Evolutionary conservation across 2,113 vertebrate species (phyloP).

Genomic region (Thermophis baileyi): DNA sequence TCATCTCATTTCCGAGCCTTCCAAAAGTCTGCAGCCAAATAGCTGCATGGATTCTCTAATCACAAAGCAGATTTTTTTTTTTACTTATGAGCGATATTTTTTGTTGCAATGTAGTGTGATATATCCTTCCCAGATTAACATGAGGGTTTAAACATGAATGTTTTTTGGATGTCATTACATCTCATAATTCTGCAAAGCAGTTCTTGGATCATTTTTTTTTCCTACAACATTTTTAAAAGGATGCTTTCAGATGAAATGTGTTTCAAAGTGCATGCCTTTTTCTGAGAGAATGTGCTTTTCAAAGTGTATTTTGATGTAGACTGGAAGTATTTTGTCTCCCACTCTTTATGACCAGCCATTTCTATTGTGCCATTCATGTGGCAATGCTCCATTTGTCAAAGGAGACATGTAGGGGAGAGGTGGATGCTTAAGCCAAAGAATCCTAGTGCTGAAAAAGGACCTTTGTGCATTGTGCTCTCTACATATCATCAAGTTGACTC

Average conservation of each 20-base stretch:
- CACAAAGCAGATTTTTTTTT: not conserved
- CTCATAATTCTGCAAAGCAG: not conserved
- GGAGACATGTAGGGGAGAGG: not conserved
- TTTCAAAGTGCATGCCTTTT: not conserved
- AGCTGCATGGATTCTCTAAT: not conserved
- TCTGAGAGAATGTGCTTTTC: not conserved
- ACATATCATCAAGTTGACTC: not conserved
- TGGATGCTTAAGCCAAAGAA: no score
- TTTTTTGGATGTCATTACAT: not conserved
- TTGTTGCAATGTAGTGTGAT: not conserved
- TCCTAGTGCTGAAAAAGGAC: not conserved
- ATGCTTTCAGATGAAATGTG: not conserved
- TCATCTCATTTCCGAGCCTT: slow-evolving; percentile 40
- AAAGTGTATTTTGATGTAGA: not conserved
- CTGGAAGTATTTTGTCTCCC: not conserved
- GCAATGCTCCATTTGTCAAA: not conserved
- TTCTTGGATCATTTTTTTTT: not conserved
- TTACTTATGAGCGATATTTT: not conserved
- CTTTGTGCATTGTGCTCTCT: not conserved
- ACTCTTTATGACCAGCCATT: not conserved
- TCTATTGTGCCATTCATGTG: not conserved
- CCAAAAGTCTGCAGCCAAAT: slow-evolving; percentile 15
- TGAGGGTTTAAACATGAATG: not conserved
- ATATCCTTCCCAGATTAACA: not conserved
- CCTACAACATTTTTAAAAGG: not conserved